phyloP scores from a whole-genome alignment of 2,113 vertebrate species.

The Herpailurus yagouaroundi region DNA sequence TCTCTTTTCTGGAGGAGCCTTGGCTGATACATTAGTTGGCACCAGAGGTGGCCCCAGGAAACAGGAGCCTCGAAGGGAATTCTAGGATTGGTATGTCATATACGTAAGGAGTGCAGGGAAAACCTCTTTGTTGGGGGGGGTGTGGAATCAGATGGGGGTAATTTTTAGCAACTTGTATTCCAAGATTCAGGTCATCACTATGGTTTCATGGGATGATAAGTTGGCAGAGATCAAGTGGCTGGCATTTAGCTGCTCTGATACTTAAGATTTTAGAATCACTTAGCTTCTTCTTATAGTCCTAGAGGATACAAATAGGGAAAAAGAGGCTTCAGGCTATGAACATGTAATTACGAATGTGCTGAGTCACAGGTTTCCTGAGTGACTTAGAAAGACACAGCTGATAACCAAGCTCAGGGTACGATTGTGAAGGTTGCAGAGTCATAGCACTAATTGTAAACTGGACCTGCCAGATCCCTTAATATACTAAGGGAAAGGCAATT shows the following conservation, averaged over 20 bases:
- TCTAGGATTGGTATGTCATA: neutral
- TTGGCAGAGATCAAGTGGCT: neutral
- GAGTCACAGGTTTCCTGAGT: neutral
- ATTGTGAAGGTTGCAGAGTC: neutral
- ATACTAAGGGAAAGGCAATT: neutral
- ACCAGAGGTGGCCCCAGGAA: neutral
- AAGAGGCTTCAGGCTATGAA: neutral
- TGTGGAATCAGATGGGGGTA: neutral
- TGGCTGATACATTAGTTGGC: neutral
- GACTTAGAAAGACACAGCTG: neutral
- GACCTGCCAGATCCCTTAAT: neutral
- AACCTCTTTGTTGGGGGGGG: rapidly evolving
- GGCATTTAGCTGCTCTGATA: neutral
- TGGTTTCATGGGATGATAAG: neutral
- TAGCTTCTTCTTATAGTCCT: neutral
- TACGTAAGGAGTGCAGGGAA: neutral
- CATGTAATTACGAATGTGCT: neutral
- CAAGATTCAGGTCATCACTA: neutral
- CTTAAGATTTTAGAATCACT: neutral
- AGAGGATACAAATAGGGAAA: neutral
- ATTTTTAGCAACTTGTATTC: neutral
- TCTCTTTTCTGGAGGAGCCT: neutral
- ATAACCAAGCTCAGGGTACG: neutral
- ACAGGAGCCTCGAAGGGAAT: neutral
- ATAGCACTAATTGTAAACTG: neutral